These are phyloP conservation scores for Cephus cinctus DNA, from an alignment of 1,140 invertebrate species.

Conservation along the genomic window DNA sequence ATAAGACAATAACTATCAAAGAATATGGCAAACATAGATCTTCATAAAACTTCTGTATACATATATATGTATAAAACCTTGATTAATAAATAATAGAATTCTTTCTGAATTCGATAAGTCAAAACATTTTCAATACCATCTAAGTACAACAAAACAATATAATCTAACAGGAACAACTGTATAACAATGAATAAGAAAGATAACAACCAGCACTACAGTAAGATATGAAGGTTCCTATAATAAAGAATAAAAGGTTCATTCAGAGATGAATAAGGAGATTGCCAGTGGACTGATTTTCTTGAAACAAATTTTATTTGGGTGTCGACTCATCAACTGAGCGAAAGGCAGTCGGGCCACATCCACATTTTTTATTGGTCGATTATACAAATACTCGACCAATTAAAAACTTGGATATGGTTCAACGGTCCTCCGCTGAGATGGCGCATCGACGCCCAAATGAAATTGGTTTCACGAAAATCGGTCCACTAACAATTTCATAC, in stretches of 20 bases:
- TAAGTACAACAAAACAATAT: background rate
- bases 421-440: background rate
- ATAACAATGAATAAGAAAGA: too few species aligned
- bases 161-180: background rate
- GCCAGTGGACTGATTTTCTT: background rate
- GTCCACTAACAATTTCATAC: too few species aligned
- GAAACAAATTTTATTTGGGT: background rate
- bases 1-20: too few species aligned
- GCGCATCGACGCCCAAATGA: conserved; percentile 1
- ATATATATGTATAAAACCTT: too few species aligned
- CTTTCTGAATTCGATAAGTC: background rate
- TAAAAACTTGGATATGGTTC: background rate
- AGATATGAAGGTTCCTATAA: too few species aligned
- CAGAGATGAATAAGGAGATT: background rate
- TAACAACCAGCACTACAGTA: too few species aligned
- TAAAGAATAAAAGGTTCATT: background rate
- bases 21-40: too few species aligned
- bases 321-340: background rate
- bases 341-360: too few species aligned
- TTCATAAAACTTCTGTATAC: too few species aligned
- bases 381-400: background rate
- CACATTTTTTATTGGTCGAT: too few species aligned
- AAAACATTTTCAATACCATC: background rate
- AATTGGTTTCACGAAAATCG: background rate
- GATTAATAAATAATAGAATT: too few species aligned